Evolutionary conservation across 1,140 invertebrate species (phyloP).

Genomic region (Elymnias hypermnestra): DNA sequence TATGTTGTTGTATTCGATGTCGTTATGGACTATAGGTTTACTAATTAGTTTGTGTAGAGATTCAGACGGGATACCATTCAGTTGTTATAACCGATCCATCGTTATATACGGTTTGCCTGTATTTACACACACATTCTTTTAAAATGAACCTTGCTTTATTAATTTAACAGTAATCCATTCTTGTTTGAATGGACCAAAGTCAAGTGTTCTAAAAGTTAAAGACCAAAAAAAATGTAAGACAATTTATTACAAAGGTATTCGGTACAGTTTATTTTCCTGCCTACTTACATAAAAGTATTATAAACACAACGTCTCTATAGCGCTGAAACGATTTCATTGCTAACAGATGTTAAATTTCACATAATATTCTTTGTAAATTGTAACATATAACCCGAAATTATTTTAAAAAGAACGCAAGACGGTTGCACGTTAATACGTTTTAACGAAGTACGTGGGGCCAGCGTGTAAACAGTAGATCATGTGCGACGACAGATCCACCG

Average conservation of each 20-base stretch:
- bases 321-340: constrained; percentile 23
- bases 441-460: constrained; percentile 42
- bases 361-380: constrained; percentile 29
- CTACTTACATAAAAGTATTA: constrained; percentile 21
- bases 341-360: constrained; percentile 25
- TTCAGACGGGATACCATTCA: too few species aligned
- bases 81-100: too few species aligned
- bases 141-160: too few species aligned
- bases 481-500: constrained; percentile 51
- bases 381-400: constrained; percentile 26
- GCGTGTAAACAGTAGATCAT: constrained; percentile 51
- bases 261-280: constrained; percentile 12
- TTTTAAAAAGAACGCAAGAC: constrained; percentile 28
- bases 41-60: too few species aligned
- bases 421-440: constrained; percentile 35
- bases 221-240: too few species aligned
- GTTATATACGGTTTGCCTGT: too few species aligned
- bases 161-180: too few species aligned
- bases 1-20: too few species aligned
- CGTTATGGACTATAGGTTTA: too few species aligned
- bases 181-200: too few species aligned
- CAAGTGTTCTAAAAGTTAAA: too few species aligned
- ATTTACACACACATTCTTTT: too few species aligned
- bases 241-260: constrained; percentile 5
- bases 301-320: constrained; percentile 14